These are phyloP conservation scores for Trogon surrucura DNA, from an alignment of 2,113 vertebrate genomes.

Conservation along the genomic window DNA sequence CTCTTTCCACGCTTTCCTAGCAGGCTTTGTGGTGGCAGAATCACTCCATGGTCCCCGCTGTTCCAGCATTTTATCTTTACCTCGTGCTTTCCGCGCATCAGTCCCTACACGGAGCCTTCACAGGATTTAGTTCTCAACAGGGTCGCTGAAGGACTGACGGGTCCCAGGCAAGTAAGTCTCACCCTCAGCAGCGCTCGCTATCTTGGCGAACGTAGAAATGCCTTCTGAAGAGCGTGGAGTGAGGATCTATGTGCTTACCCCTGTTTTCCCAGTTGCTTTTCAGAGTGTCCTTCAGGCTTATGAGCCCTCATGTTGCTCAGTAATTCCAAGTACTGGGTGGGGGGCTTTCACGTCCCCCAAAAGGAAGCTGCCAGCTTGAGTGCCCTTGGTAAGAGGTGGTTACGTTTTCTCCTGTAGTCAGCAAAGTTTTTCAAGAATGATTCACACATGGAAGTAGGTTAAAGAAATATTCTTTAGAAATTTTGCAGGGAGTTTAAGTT, in stretches of 20 bases:
- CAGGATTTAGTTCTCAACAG: not conserved
- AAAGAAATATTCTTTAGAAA: constrained; percentile 12
- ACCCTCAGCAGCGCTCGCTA: not conserved
- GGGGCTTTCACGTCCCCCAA: not conserved
- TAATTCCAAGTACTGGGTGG: not conserved
- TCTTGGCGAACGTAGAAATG: rapidly evolving
- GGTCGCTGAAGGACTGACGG: rapidly evolving
- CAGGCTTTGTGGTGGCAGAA: not conserved
- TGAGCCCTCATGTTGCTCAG: not conserved
- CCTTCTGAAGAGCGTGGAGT: not conserved
- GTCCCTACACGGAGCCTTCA: rapidly evolving
- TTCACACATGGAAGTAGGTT: not conserved
- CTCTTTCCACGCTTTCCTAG: not conserved
- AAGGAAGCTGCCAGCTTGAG: not conserved
- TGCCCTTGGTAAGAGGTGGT: not conserved
- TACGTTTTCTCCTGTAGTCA: not conserved
- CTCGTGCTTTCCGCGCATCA: not conserved
- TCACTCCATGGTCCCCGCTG: not conserved
- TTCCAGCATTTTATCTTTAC: not conserved
- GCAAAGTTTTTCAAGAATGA: not conserved
- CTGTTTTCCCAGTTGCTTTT: not conserved
- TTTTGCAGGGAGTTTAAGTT: not conserved
- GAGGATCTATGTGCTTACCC: rapidly evolving
- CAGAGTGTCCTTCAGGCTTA: not conserved
- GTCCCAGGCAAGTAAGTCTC: not conserved